Evolutionary conservation across 2,113 vertebrate species (phyloP), one percentile per base, ranked within the genome.

Genomic region (Dendrocopos noguchii): DNA sequence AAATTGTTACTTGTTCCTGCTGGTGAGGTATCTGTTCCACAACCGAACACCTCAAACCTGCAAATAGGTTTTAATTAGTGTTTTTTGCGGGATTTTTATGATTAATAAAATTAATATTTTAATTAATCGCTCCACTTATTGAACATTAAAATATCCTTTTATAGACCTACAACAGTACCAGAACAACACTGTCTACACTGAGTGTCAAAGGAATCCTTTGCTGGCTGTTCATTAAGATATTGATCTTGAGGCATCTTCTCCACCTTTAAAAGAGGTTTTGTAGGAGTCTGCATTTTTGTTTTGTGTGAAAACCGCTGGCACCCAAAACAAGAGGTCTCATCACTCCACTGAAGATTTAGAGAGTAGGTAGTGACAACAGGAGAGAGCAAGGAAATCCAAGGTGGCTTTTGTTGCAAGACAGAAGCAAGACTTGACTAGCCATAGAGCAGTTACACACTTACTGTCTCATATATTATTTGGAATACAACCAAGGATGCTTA

Each of bases 111-210:
- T n/a, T n/a, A n/a, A n/a, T n/a, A n/a, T n/a, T n/a, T n/a, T n/a
- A n/a, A n/a, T n/a, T n/a, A n/a, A n/a, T n/a, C n/a, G n/a, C n/a
- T n/a, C n/a, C n/a, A n/a, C n/a, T n/a, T n/a, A n/a, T n/a, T n/a
- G n/a, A n/a, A n/a, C n/a, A n/a, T n/a, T n/a, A n/a, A n/a, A n/a
- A n/a, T n/a, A n/a, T n/a, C n/a, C n/a, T n/a, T n/a, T n/a, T n/a
- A n/a, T n/a, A n/a, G n/a, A n/a, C n/a, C n/a, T n/a, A n/a, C n/a
- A n/a, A n/a, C n/a, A n/a, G n/a, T n/a, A n/a, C 31, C 59, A 25
- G 36, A 83, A 80, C 31, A 59, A 44, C 0, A 0, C 0, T 52
- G 31, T 55, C 34, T 53, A 53, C 46, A 53, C 46, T 0, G 28
- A 80, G 47, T 6, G 15, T 24, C 55, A 50, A 63, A 53, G 24